Conservation (phyloP, 2,888 invertebrate species). For the Drosophila mimica region DNA sequence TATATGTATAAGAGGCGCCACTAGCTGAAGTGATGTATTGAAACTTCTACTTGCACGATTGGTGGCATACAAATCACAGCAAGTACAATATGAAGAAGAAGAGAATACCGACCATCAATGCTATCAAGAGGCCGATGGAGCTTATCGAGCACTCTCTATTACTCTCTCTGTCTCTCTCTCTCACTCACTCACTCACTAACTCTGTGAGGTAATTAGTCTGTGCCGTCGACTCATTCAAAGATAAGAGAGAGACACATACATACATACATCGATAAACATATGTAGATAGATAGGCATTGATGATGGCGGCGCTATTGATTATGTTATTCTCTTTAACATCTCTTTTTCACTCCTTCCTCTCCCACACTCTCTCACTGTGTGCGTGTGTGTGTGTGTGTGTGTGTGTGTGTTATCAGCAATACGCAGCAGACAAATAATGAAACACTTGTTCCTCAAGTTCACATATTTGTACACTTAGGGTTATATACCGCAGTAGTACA, state of each 20-base stretch:
- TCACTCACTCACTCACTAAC: neutral
- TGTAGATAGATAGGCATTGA: slow-evolving; percentile 9
- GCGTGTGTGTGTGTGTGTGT: neutral
- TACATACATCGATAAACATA: slow-evolving; percentile 15
- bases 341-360: neutral
- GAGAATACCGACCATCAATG: slow-evolving; percentile 9
- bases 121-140: slow-evolving; percentile 1
- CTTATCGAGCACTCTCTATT: slow-evolving; percentile 32
- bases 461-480: slow-evolving; percentile 59
- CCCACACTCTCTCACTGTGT: neutral
- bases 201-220: slow-evolving; percentile 36
- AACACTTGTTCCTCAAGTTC: slow-evolving; percentile 74
- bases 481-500: slow-evolving; percentile 24
- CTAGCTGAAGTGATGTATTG: neutral
- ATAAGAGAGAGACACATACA: slow-evolving; percentile 35
- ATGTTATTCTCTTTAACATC: slow-evolving; percentile 9
- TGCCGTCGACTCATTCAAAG: slow-evolving; percentile 29
- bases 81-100: neutral
- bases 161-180: neutral
- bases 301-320: slow-evolving; percentile 61
- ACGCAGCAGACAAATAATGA: slow-evolving; percentile 45
- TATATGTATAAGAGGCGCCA: slow-evolving; percentile 2
- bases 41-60: neutral
- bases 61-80: slow-evolving; percentile 19
- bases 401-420: slow-evolving; percentile 38